Evolutionary conservation across 2,797 vertebrate genomes (phyloP).

Genomic region (Neosilurus hyrtlii): DNA sequence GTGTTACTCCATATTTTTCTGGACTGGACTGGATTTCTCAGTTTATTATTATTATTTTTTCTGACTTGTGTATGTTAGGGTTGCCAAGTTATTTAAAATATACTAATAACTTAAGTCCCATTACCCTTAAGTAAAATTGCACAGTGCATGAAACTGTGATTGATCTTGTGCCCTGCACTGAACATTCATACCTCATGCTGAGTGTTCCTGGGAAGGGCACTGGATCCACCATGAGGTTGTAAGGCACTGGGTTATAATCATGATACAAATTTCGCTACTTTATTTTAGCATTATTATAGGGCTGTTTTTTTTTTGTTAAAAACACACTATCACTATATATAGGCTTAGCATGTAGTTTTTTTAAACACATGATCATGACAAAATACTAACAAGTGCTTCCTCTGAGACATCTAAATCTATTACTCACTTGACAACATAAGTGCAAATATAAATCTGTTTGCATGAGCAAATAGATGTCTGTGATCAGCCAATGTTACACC

Average conservation of each 20-base stretch:
- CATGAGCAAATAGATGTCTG: neutral
- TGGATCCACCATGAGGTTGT: neutral
- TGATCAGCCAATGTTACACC: neutral
- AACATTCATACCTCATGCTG: neutral
- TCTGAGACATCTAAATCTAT: slow-evolving; percentile 26
- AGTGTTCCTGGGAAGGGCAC: neutral
- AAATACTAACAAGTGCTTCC: slow-evolving; percentile 5
- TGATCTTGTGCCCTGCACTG: too few species aligned
- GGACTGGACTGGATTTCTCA: too few species aligned
- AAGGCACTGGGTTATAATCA: neutral
- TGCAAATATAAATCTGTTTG: neutral
- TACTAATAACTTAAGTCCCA: too few species aligned
- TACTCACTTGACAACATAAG: slow-evolving; percentile 20
- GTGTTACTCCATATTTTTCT: neutral
- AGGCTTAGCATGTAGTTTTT: neutral
- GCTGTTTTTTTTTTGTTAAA: neutral
- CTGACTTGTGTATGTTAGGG: too few species aligned
- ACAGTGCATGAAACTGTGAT: too few species aligned
- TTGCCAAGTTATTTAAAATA: too few species aligned
- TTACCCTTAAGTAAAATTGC: neutral
- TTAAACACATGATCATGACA: too few species aligned
- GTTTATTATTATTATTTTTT: too few species aligned
- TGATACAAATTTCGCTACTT: neutral
- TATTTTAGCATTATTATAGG: neutral
- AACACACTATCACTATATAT: neutral